Percentiles rank a stretch among this genome's conserved stretches.
Conservation (phyloP, 2,888 invertebrate species). For the Homarus gammarus region DNA sequence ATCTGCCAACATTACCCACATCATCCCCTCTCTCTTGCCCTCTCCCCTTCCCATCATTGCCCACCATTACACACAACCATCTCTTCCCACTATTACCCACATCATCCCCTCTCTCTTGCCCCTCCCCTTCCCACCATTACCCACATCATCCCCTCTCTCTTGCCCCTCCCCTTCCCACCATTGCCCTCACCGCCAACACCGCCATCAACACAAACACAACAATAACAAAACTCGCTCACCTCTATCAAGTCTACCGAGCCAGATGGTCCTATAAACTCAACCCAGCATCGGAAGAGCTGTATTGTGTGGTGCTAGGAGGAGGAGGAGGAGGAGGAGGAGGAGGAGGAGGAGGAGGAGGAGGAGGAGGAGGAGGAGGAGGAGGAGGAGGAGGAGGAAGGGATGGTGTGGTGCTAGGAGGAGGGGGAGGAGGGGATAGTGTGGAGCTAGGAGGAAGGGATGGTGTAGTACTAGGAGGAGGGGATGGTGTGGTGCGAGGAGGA, state of each 20-base stretch:
- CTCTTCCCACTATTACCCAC: background rate
- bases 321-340: background rate
- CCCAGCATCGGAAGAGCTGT: constrained; percentile 36
- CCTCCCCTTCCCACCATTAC: background rate
- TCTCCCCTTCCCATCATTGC: background rate
- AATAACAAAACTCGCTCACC: constrained; percentile 47
- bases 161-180: background rate
- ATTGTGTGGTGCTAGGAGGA: constrained; percentile 6
- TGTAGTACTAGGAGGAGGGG: background rate
- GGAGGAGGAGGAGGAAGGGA: no score
- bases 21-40: background rate
- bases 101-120: background rate
- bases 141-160: background rate
- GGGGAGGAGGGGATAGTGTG: no score
- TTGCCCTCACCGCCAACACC: constrained; percentile 9
- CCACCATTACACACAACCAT: background rate
- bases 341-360: background rate
- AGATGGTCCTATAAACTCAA: constrained; percentile 43
- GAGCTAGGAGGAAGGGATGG: background rate
- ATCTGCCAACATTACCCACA: background rate
- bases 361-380: constrained; percentile 9
- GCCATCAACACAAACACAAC: constrained; percentile 2
- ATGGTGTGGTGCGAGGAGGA: background rate
- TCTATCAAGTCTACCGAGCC: constrained; percentile 53
- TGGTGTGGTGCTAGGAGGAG: no score